Conservation (phyloP, 2,797 vertebrate species). For the Hephaestus fuliginosus region DNA sequence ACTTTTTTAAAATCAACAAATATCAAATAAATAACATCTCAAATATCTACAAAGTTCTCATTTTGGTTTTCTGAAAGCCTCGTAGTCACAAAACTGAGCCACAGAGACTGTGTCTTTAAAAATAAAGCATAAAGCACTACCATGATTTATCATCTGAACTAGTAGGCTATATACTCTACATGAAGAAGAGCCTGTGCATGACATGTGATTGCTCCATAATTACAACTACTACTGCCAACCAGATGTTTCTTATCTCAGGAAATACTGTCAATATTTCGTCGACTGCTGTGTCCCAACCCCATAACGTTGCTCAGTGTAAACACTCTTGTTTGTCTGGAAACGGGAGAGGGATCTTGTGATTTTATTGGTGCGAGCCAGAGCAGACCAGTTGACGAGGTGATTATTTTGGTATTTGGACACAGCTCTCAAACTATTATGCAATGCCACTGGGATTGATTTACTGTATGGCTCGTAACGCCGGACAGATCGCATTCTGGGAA, state of each 20-base stretch:
- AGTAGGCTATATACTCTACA: neutral
- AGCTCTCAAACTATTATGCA: constrained; percentile 77
- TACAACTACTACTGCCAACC: constrained; percentile 47
- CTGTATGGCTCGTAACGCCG: constrained; percentile 52
- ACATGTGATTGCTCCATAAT: constrained; percentile 19
- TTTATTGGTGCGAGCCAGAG: constrained; percentile 55
- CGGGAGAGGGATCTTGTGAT: constrained; percentile 65
- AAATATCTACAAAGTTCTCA: neutral
- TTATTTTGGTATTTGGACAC: constrained; percentile 79
- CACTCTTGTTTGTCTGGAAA: constrained; percentile 74
- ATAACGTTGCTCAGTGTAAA: constrained; percentile 68
- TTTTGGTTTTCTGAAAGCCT: neutral
- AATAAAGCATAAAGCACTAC: neutral
- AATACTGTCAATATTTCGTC: constrained; percentile 42
- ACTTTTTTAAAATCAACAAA: neutral
- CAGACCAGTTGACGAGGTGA: constrained; percentile 72
- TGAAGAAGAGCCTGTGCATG: neutral
- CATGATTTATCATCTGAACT: neutral
- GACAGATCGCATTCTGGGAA: constrained; percentile 61
- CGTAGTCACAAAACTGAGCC: neutral
- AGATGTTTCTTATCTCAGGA: constrained; percentile 74
- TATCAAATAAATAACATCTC: neutral
- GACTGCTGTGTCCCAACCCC: constrained; percentile 40
- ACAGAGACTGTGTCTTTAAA: neutral
- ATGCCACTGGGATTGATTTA: constrained; percentile 78